Evolutionary conservation across 2,113 vertebrate genomes (phyloP).

Genomic region (Rhinopomastus cyanomelas): DNA sequence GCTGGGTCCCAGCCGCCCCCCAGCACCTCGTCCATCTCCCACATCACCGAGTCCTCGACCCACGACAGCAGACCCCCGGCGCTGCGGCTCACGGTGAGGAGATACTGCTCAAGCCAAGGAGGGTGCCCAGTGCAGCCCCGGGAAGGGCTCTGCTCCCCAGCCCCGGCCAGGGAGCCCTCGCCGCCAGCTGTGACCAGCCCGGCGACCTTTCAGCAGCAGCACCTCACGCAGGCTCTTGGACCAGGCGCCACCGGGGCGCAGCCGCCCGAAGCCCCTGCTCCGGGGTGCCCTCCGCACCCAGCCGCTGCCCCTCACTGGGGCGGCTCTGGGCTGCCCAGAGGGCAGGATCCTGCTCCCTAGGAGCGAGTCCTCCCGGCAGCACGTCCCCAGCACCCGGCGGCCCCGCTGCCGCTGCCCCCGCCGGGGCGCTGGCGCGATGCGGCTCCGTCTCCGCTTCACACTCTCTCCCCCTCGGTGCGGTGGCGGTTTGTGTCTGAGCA

Average conservation of each 20-base stretch:
- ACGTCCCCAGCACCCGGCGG: background rate
- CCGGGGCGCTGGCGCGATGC: background rate
- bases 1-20: background rate
- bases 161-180: background rate
- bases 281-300: fast-evolving
- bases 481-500: slow-evolving; percentile 29
- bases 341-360: background rate
- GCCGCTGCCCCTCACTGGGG: background rate
- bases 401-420: background rate
- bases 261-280: background rate
- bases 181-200: background rate
- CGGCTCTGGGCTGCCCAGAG: background rate
- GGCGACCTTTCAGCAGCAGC: background rate
- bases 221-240: background rate
- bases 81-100: fast-evolving
- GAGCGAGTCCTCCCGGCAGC: background rate
- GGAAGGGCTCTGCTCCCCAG: background rate
- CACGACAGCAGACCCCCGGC: too few species aligned
- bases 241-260: background rate
- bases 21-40: background rate
- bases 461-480: slow-evolving; percentile 43
- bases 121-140: fast-evolving
- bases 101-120: background rate
- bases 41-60: background rate
- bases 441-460: slow-evolving; percentile 1